phyloP scores from a whole-genome alignment of 2,797 vertebrate genomes.

The Tragelaphus eurycerus region DNA sequence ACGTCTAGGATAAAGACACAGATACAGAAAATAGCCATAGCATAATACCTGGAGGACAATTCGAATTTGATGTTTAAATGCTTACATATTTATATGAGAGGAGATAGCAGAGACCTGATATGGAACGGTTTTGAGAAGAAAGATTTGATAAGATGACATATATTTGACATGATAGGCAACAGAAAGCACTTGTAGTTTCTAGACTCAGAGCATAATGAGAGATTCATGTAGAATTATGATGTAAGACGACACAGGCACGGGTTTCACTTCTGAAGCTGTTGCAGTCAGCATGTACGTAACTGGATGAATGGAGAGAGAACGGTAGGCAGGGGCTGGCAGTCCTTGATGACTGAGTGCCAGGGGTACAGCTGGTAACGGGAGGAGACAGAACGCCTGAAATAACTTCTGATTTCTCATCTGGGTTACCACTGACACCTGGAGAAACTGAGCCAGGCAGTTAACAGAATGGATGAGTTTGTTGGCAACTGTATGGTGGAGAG shows the following conservation, averaged over 20 bases:
- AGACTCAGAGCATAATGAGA: background rate
- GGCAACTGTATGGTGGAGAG: background rate
- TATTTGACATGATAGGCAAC: background rate
- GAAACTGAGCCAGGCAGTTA: background rate
- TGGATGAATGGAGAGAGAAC: background rate
- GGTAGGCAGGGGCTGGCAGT: background rate
- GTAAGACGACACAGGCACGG: background rate
- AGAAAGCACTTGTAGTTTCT: background rate
- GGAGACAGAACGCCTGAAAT: background rate
- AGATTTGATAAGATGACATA: background rate
- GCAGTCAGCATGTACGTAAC: background rate
- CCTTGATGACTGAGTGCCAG: background rate
- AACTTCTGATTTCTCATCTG: background rate
- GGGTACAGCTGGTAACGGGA: background rate
- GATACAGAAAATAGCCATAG: background rate
- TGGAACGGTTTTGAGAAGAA: background rate
- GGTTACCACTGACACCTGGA: background rate
- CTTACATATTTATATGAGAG: background rate
- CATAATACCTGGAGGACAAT: conserved; percentile 15
- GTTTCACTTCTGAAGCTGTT: background rate
- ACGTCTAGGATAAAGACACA: conserved; percentile 2
- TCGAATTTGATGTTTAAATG: background rate
- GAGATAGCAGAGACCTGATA: background rate
- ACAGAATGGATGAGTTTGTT: background rate
- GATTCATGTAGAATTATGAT: background rate